Base-by-base conservation (phyloP, 1,140 invertebrate genomes). In the Semibalanus balanoides region DNA sequence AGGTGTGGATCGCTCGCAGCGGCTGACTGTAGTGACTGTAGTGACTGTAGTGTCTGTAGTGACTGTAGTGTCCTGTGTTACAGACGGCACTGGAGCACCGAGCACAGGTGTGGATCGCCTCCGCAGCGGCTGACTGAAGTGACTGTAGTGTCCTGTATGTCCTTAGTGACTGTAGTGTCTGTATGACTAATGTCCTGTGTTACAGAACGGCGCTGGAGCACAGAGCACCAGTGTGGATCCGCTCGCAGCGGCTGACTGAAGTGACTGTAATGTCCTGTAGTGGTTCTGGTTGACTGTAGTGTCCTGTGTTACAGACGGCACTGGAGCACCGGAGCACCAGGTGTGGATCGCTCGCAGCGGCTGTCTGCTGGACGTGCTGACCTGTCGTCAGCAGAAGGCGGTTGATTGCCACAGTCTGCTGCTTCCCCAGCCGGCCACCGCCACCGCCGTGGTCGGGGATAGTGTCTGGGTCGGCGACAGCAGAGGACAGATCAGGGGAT, bases 401-500 rank as follows among this genome's bases (percentile, higher is more conserved):
- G 88, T 64, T 88, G 85, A 87, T 77, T 87, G 0, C 86, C 88
- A 75, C 87, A 88, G 83, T 83, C 72, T 74, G 72, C 71, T 29
- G 74, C 75, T 82, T n/a, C 78, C 81, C 35, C 79, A 82, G 17
- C 79, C 81, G 40, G 79, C 83, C 3, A 83, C 80, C 1, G 79
- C 81, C 14, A 82, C 82, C 73, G 83, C 83, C 74, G 76, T 81
- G 83, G 76, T 85, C 90, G 81, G 87, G 89, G 85, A 87, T 77
- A 86, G 86, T 51, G 88, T 96, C 74, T 97, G 94, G 94, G 88
- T 95, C 76, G 94, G 93, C 0, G 94, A 96, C 83, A 90, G 89
- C 76, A 84, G 87, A 0, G 93, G 92, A 27, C 88, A 90, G 76
- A 88, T 96, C 74, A 91, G 93, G 80, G 90, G 92, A 0, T 95